A percentile compares a stretch with the other conserved stretches of the same genome.
Conservation (phyloP, 2,888 invertebrate genomes). For the Drosophila atroscutellata region DNA sequence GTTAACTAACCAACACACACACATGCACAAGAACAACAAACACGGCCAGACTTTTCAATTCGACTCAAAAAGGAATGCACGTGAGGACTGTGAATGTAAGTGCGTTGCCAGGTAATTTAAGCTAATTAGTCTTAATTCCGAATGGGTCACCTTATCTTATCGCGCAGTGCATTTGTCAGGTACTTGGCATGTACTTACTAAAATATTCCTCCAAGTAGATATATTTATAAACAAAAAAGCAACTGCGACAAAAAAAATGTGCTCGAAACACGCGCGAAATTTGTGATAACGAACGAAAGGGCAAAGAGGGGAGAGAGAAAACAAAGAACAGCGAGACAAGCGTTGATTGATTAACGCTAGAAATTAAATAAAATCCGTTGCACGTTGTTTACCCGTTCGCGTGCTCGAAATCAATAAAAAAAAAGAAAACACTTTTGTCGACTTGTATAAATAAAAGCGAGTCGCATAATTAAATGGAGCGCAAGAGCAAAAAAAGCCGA, state of each 20-base stretch:
- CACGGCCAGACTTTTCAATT: conserved; percentile 12
- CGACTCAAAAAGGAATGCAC: conserved; percentile 18
- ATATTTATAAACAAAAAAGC: conserved; percentile 33
- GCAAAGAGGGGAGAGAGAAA: conserved; percentile 20
- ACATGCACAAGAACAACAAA: conserved; percentile 1
- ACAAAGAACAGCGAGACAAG: conserved; percentile 31
- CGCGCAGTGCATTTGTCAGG: conserved; percentile 29
- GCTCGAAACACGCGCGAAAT: conserved; percentile 53
- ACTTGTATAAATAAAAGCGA: conserved; percentile 71
- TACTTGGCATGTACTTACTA: conserved; percentile 9
- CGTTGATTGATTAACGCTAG: conserved; percentile 67
- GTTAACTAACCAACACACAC: conserved; percentile 30
- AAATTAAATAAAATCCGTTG: conserved; percentile 59
- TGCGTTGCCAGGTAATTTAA: conserved; percentile 28
- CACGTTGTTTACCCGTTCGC: conserved; percentile 34
- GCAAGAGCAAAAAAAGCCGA: conserved; percentile 54
- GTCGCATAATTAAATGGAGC: conserved; percentile 60
- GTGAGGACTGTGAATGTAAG: conserved; percentile 26
- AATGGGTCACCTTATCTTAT: conserved; percentile 31
- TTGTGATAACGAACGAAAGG: conserved; percentile 57
- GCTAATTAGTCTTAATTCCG: conserved; percentile 1
- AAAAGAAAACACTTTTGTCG: conserved; percentile 36
- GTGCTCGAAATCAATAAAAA: conserved; percentile 62
- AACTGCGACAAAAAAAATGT: conserved; percentile 41
- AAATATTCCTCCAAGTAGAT: not conserved